Base-by-base conservation (phyloP, 2,113 vertebrate genomes). In the Helogale parvula region DNA sequence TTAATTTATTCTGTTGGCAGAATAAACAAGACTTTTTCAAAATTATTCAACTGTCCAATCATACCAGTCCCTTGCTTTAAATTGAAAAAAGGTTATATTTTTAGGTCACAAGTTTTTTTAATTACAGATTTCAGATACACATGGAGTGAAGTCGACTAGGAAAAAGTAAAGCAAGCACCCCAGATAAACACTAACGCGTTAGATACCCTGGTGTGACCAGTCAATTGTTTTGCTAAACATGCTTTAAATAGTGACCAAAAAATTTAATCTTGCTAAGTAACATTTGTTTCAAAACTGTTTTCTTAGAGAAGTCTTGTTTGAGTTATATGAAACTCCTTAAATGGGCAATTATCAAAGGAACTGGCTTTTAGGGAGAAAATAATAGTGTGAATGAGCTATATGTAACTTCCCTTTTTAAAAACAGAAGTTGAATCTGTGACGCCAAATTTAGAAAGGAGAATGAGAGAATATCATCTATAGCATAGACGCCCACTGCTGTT, bases 401-500 rank as follows among this genome's bases (percentile, higher is more conserved):
- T 21, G 94, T 88, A 88, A 96, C 83, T 98, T 97, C 82, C 88
- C 86, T 93, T 98, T 96, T 13, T n/a, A 76, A 96, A 97, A 95
- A 97, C 88, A 98, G 97, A 98, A 98, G 96, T 98, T 98, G 93
- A 98, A 96, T 98, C 92, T 98, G 88, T 90, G 97, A 94, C 65
- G 94, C 97, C 98, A 98, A 98, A 99, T 98, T 98, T 98, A 98
- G 97, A 98, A 97, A 95, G 96, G 81, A 92, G 92, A 97, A 31
- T 23, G 96, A 29, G 63, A 98, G 98, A 98, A 98, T 96, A 98
- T 97, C 94, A 96, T 97, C 97, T 96, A 96, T 94, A 98, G 96
- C 98, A 96, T 89, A 72, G 95, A 98, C 97, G 93, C 98, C 98
- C 97, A 98, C 98, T 98, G 97, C 94, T 94, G 45, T 98, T 98